Base-by-base conservation (phyloP, 2,888 invertebrate species). In the Tribolium freemani region DNA sequence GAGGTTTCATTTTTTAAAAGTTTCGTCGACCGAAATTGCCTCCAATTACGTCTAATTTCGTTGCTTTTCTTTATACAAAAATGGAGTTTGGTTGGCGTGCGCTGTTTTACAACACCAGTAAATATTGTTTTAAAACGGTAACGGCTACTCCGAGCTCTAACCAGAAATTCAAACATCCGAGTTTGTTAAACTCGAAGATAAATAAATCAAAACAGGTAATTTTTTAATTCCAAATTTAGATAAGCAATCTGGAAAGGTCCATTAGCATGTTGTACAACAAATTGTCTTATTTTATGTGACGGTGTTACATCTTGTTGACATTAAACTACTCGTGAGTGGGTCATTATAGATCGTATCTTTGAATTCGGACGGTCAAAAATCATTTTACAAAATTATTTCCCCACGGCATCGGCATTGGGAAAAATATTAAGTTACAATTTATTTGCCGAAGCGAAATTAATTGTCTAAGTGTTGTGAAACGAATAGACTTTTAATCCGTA, bases 11-110 rank as follows among this genome's bases (percentile, higher is more conserved):
- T 63, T 50, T 63, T 63, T 63, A 26, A 61, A 26, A 26, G 45
- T 63, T 30, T 16, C 46, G 48, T 60, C 46, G 30, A 60, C 11
- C 30, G 45, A 63, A 70, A 70, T 70, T 70, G 63, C 38, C 9
- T 44, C 70, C 63, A 63, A 70, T 63, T 70, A 70, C 31, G 31
- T 46, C 46, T 50, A 50, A 51, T 63, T 63, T 63, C 48, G 48
- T 26, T 16, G 16, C 63, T 6, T 63, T 61, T 48, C 26, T 44
- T 16, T 10, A 10, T 20, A 16, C 13, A 45, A 45, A 13, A 50
- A 30, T 31, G 31, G 31, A n/a, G 44, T 16, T 13, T 53, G 57
- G 11, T 46, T 30, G 16, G 26, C 50, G 61, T 48, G 50, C n/a
- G 66, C 30, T 48, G 13, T 10, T 6, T 10, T 57, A 38, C 38